Conservation (phyloP, 2,888 invertebrate genomes). For the Chrysopilus asiliformis region DNA sequence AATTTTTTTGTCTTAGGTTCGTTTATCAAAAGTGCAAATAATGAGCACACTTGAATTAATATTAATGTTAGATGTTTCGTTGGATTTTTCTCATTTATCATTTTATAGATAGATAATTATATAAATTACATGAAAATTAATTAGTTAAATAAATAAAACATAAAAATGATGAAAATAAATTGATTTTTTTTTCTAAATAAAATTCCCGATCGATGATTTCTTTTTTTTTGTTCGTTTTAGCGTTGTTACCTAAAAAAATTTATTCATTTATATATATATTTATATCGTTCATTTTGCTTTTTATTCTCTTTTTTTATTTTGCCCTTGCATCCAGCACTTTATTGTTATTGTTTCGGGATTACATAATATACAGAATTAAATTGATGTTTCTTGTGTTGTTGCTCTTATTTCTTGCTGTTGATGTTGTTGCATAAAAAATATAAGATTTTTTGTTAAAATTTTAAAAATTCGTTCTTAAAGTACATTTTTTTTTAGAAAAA, state of each 20-base stretch:
- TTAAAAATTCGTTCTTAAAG: background rate
- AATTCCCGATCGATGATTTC: conserved; percentile 12
- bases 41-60: conserved; percentile 5
- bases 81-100: conserved; percentile 4
- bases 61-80: conserved; percentile 7
- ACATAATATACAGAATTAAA: conserved; percentile 2
- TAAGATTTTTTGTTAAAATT: background rate
- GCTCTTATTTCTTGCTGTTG: background rate
- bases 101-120: conserved; percentile 6
- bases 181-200: background rate
- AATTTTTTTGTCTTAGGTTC: conserved; percentile 14
- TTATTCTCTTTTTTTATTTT: background rate
- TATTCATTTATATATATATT: conserved; percentile 3
- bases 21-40: conserved; percentile 12
- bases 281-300: background rate
- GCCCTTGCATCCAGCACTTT: background rate
- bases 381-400: conserved; percentile 1
- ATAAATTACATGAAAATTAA: conserved; percentile 14
- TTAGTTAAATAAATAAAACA: conserved; percentile 14
- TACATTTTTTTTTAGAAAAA: background rate
- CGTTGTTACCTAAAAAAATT: conserved; percentile 7
- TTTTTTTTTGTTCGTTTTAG: conserved; percentile 3
- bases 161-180: conserved; percentile 7
- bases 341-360: conserved; percentile 4
- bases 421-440: conserved; percentile 4